phyloP scores from a whole-genome alignment of 2,113 vertebrate genomes.

The Cyprinodon tularosa region DNA sequence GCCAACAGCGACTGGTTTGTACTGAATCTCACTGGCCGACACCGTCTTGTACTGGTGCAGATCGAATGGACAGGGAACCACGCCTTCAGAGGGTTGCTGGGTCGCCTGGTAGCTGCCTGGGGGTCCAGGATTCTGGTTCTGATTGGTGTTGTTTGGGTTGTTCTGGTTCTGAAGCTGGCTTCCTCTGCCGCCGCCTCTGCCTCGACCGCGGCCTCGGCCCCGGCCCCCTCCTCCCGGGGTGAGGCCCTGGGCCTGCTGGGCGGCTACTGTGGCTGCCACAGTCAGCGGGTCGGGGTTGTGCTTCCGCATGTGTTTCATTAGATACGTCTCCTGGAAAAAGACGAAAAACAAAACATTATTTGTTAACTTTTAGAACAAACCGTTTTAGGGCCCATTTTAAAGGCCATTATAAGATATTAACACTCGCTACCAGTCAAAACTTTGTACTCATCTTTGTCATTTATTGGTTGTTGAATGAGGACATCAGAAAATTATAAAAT shows the following conservation, averaged over 20 bases:
- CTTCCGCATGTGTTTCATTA: constrained; percentile 99
- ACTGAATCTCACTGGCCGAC: constrained; percentile 81
- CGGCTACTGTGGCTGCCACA: constrained; percentile 74
- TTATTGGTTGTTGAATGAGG: too few species aligned
- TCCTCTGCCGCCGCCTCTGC: constrained; percentile 65
- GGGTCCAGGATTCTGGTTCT: constrained; percentile 61
- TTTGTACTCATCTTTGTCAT: too few species aligned
- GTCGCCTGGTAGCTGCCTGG: constrained; percentile 70
- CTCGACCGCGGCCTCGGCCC: constrained; percentile 78
- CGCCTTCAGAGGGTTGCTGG: constrained; percentile 76
- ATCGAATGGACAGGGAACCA: constrained; percentile 90
- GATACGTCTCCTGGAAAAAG: constrained; percentile 88
- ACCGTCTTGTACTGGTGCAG: constrained; percentile 97
- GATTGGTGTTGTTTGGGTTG: constrained; percentile 74
- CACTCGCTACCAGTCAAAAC: background rate
- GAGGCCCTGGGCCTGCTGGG: constrained; percentile 77
- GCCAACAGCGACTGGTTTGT: constrained; percentile 80
- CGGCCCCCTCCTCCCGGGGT: constrained; percentile 70
- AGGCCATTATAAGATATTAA: background rate
- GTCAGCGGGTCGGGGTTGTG: constrained; percentile 89
- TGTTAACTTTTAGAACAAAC: background rate
- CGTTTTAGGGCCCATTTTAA: background rate
- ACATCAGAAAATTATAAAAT: too few species aligned
- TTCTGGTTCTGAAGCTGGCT: constrained; percentile 77
- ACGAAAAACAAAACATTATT: background rate